phyloP scores from a whole-genome alignment of 2,888 invertebrate species.

The Lochmaea crataegi region DNA sequence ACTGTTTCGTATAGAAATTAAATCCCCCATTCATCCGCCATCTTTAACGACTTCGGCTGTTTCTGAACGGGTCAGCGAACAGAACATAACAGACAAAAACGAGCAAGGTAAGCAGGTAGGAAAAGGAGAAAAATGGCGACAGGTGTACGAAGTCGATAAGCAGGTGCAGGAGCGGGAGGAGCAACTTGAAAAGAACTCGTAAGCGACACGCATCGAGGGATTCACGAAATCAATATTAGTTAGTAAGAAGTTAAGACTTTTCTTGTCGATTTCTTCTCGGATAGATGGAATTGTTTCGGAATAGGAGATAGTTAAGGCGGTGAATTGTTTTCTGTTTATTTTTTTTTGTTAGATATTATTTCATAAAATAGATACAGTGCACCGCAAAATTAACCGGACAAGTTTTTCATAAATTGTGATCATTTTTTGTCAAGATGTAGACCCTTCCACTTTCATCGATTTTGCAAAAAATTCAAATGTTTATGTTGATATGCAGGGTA shows the following conservation, averaged over 20 bases:
- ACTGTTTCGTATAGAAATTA: slow-evolving; percentile 20
- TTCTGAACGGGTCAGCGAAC: slow-evolving; percentile 39
- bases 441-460: no score
- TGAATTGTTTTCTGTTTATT: no score
- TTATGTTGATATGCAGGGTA: no score
- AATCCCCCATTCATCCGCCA: slow-evolving; percentile 31
- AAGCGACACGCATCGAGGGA: slow-evolving; percentile 32
- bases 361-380: no score
- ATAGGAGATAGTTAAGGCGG: no score
- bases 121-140: slow-evolving; percentile 46
- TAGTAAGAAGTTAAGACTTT: slow-evolving; percentile 1
- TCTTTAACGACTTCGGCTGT: slow-evolving; percentile 34
- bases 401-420: no score
- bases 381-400: no score
- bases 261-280: background rate
- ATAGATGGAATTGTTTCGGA: no score
- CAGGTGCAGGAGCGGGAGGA: slow-evolving; percentile 20
- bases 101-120: slow-evolving; percentile 48
- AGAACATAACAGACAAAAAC: slow-evolving; percentile 29
- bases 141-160: slow-evolving; percentile 44
- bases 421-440: no score
- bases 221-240: slow-evolving; percentile 31
- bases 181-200: slow-evolving; percentile 32
- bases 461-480: no score
- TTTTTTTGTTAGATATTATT: no score